A percentile compares a stretch with the other conserved stretches of the same genome.
phyloP scores from a whole-genome alignment of 2,113 vertebrate genomes.

The Ariopsis seemanni region DNA sequence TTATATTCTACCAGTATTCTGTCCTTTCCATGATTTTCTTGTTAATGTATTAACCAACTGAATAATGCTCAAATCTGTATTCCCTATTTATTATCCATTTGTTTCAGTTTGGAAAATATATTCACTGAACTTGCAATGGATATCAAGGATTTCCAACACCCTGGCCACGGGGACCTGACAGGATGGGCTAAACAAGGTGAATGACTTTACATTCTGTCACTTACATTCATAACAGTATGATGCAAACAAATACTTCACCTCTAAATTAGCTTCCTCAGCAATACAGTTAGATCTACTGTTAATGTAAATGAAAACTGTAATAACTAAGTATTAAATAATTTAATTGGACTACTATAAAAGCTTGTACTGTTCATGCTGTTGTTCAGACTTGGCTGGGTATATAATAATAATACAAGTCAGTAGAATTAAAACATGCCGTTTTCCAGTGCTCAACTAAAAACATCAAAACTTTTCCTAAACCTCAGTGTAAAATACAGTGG shows the following conservation, averaged over 20 bases:
- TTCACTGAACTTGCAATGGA: slow-evolving; percentile 78
- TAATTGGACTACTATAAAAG: not conserved
- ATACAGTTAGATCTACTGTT: not conserved
- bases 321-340: not conserved
- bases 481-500: not conserved
- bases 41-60: not conserved
- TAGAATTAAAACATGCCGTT: not conserved
- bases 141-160: slow-evolving; percentile 79
- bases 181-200: slow-evolving; percentile 87
- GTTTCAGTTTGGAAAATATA: slow-evolving; percentile 80
- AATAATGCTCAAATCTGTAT: not conserved
- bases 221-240: not conserved
- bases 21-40: not conserved
- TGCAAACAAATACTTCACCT: not conserved
- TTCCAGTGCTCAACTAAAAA: not conserved
- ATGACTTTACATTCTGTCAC: not conserved
- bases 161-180: slow-evolving; percentile 81
- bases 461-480: not conserved
- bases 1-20: not conserved
- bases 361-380: not conserved
- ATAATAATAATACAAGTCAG: not conserved
- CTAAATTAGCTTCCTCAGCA: not conserved
- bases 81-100: slow-evolving; percentile 2
- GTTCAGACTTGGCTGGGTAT: not conserved
- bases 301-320: not conserved